These are phyloP conservation scores for Brienomyrus brachyistius DNA, from an alignment of 2,113 vertebrate species.

Conservation along the genomic window DNA sequence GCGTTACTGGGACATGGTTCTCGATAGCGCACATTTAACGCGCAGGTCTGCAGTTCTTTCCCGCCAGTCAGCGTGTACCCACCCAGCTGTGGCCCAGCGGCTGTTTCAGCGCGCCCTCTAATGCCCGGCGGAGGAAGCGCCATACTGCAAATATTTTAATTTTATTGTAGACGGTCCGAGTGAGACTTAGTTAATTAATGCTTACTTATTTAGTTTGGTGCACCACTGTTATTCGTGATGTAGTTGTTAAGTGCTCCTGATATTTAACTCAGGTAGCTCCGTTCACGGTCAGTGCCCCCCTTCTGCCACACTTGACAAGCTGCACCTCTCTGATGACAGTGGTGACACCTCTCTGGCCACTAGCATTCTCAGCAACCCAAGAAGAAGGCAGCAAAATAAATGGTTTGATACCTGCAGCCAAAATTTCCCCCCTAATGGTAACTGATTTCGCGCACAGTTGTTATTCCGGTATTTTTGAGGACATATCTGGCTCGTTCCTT, in stretches of 20 bases:
- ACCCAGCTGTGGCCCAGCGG: slow-evolving; percentile 42
- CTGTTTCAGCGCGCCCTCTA: slow-evolving; percentile 81
- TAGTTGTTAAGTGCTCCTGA: neutral
- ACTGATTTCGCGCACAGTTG: neutral
- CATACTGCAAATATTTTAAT: neutral
- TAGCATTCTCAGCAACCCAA: neutral
- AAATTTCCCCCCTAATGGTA: neutral
- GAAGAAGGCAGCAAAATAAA: slow-evolving; percentile 42
- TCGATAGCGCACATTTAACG: neutral
- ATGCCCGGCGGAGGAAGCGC: slow-evolving; percentile 55
- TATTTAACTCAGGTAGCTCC: neutral
- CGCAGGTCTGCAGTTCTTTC: neutral
- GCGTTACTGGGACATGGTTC: neutral
- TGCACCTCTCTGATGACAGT: neutral
- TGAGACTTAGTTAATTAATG: neutral
- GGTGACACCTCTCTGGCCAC: neutral
- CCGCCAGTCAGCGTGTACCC: slow-evolving; percentile 33
- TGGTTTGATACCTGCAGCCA: slow-evolving; percentile 55
- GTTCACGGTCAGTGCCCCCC: neutral
- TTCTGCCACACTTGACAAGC: neutral
- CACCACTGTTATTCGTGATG: neutral
- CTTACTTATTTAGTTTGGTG: neutral
- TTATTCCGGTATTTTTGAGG: neutral
- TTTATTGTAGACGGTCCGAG: neutral
- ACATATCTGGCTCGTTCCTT: neutral